These are phyloP conservation scores for Marisa cornuarietis DNA, from an alignment of 1,140 invertebrate genomes.

Conservation along the genomic window DNA sequence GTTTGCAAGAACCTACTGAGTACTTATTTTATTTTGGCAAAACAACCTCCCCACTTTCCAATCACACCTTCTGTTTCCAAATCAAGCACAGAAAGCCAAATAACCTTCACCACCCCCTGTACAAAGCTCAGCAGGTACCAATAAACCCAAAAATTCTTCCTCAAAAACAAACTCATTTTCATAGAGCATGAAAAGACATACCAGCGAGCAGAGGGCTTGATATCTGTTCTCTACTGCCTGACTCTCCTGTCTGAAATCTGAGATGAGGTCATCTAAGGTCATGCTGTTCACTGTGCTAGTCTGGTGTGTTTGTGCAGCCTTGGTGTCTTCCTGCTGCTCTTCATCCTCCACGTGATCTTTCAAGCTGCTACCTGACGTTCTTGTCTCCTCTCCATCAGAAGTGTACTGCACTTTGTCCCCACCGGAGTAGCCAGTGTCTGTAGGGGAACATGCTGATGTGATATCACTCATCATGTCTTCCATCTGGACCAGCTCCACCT, in stretches of 20 bases:
- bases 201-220: constrained; percentile 17
- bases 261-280: constrained; percentile 22
- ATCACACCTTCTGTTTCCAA: too few species aligned
- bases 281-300: neutral
- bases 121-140: too few species aligned
- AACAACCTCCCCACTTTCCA: too few species aligned
- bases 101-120: too few species aligned
- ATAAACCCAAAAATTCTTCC: too few species aligned
- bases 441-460: constrained; percentile 12
- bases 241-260: constrained; percentile 16
- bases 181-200: neutral
- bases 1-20: too few species aligned
- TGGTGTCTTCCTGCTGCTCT: constrained; percentile 12
- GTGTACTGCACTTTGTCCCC: constrained; percentile 24
- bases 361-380: constrained; percentile 29
- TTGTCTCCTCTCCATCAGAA: constrained; percentile 38
- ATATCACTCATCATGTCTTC: constrained; percentile 42
- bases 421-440: constrained; percentile 30
- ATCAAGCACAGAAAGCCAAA: too few species aligned
- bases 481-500: constrained; percentile 38
- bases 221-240: constrained; percentile 24
- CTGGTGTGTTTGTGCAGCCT: constrained; percentile 14
- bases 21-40: too few species aligned
- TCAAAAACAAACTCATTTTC: too few species aligned
- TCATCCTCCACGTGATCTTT: constrained; percentile 18